phyloP scores from a whole-genome alignment of 2,113 vertebrate species.

The Pungitius pungitius region DNA sequence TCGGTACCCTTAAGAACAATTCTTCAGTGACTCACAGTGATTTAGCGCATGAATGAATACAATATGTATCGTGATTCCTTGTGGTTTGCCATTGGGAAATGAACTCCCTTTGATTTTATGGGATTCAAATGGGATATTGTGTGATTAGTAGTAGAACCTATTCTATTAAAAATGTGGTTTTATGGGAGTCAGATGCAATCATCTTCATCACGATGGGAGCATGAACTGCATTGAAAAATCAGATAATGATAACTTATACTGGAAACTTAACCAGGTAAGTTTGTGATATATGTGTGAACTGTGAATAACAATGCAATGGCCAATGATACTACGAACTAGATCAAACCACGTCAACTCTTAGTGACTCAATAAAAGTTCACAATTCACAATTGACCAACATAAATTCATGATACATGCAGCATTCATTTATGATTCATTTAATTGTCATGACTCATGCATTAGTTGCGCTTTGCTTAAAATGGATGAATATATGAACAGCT shows the following conservation, averaged over 20 bases:
- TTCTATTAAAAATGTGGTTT: background rate
- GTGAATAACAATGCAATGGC: background rate
- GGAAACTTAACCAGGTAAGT: background rate
- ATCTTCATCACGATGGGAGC: background rate
- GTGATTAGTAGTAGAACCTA: background rate
- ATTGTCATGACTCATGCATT: conserved; percentile 12
- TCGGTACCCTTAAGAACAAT: conserved; percentile 16
- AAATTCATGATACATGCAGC: background rate
- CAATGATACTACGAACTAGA: no score
- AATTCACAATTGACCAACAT: background rate
- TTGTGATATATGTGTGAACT: background rate
- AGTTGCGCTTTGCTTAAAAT: background rate
- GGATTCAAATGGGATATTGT: background rate
- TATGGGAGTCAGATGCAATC: background rate
- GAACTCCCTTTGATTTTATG: background rate
- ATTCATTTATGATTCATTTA: conserved; percentile 3
- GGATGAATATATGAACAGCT: conserved; percentile 3
- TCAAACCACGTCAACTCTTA: background rate
- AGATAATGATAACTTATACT: no score
- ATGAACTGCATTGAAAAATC: no score
- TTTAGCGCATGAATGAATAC: conserved; percentile 27
- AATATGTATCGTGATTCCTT: background rate
- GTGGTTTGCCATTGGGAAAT: conserved; percentile 1
- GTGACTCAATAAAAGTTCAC: background rate
- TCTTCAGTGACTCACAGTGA: conserved; percentile 15